Evolutionary conservation across 2,797 vertebrate genomes (phyloP).

Genomic region (Graptemys geographica): DNA sequence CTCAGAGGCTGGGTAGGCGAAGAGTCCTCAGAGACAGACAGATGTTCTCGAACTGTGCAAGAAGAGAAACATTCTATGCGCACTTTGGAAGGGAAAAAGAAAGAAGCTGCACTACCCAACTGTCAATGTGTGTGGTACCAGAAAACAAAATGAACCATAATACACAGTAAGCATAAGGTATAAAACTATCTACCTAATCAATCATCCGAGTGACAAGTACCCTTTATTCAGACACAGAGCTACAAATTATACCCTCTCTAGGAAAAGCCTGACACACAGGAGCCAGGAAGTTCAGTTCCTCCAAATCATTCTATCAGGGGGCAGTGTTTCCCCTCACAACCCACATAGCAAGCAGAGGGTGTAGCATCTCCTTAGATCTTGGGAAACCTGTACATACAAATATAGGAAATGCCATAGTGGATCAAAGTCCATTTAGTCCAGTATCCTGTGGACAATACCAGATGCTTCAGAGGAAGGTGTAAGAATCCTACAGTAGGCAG

Average conservation of each 20-base stretch:
- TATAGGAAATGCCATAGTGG: neutral
- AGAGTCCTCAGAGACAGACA: neutral
- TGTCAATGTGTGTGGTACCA: neutral
- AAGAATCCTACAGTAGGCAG: neutral
- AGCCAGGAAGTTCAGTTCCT: neutral
- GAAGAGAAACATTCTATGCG: neutral
- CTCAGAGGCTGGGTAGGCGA: constrained; percentile 18
- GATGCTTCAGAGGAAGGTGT: neutral
- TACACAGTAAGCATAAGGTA: accelerated
- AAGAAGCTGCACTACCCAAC: neutral
- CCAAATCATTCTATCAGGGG: neutral
- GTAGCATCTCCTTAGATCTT: neutral
- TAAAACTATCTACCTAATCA: neutral
- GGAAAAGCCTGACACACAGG: neutral
- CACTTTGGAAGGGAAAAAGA: neutral
- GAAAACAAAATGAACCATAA: neutral
- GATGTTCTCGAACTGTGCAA: neutral
- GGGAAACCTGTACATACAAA: neutral
- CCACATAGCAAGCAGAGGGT: neutral
- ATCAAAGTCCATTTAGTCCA: neutral
- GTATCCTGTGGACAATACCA: neutral
- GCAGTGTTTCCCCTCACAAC: neutral
- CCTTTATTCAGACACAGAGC: neutral
- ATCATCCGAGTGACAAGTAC: neutral
- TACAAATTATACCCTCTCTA: neutral